phyloP scores from a whole-genome alignment of 2,113 vertebrate genomes.

The Regulus satrapa region DNA sequence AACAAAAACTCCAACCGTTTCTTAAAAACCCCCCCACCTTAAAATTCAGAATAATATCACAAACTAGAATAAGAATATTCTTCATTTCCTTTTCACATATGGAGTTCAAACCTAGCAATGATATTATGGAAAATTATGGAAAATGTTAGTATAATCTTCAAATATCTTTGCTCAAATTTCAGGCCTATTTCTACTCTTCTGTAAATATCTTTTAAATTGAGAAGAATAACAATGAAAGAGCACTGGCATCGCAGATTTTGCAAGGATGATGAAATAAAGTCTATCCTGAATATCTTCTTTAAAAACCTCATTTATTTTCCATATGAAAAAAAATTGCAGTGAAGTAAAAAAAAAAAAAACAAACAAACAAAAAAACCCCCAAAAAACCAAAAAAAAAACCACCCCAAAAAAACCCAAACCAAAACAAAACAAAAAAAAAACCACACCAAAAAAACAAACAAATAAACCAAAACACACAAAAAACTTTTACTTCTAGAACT shows the following conservation, averaged over 20 bases:
- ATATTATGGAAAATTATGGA: background rate
- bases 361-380: too few species aligned
- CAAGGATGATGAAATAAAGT: background rate
- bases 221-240: background rate
- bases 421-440: too few species aligned
- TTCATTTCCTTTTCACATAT: background rate
- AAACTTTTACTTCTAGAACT: background rate
- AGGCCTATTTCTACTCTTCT: background rate
- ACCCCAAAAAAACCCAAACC: too few species aligned
- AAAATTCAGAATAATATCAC: background rate
- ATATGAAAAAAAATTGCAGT: background rate
- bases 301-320: background rate
- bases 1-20: too few species aligned
- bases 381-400: too few species aligned
- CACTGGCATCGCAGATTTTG: background rate
- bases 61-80: background rate
- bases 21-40: fast-evolving
- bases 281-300: background rate
- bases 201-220: background rate
- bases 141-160: background rate
- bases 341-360: background rate
- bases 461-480: too few species aligned
- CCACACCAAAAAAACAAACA: too few species aligned
- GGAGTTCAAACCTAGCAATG: background rate
- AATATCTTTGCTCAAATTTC: background rate